These are phyloP conservation scores for Carlito syrichta DNA, from an alignment of 2,113 vertebrate species.

Conservation along the genomic window DNA sequence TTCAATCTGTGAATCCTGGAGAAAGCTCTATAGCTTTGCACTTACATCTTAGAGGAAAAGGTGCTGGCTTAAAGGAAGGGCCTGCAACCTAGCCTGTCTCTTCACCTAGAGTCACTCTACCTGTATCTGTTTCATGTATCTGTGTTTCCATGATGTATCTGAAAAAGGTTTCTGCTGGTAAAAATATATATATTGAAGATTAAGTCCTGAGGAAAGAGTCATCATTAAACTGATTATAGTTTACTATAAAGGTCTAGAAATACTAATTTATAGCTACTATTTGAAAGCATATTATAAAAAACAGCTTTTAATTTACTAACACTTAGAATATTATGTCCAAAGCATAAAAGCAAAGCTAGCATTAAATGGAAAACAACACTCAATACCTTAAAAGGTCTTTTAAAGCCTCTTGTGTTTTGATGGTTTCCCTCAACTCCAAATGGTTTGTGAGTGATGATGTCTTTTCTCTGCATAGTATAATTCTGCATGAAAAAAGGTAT, in stretches of 20 bases:
- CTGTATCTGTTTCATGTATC: background rate
- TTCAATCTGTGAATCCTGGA: background rate
- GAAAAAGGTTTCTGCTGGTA: background rate
- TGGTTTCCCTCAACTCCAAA: conserved; percentile 74
- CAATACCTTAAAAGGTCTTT: conserved; percentile 80
- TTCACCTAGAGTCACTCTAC: background rate
- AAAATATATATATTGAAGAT: conserved; percentile 27
- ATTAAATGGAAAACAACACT: conserved; percentile 48
- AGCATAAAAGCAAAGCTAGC: conserved; percentile 41
- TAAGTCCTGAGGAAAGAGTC: conserved; percentile 20
- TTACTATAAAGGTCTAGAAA: conserved; percentile 23
- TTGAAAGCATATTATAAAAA: conserved; percentile 46
- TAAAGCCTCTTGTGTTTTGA: conserved; percentile 74
- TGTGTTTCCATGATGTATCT: conserved; percentile 19
- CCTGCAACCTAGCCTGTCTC: background rate
- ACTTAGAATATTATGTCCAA: background rate
- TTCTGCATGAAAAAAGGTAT: conserved; percentile 69
- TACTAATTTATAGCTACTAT: conserved; percentile 12
- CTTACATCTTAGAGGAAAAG: background rate
- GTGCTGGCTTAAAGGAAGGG: background rate
- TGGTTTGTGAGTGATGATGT: conserved; percentile 56
- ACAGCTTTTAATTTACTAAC: conserved; percentile 17
- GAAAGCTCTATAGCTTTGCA: background rate
- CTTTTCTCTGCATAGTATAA: conserved; percentile 75
- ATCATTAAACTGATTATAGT: conserved; percentile 34